Evolutionary conservation across 1,140 invertebrate species (phyloP).

Genomic region (Mycetomoellerius zeteki): DNA sequence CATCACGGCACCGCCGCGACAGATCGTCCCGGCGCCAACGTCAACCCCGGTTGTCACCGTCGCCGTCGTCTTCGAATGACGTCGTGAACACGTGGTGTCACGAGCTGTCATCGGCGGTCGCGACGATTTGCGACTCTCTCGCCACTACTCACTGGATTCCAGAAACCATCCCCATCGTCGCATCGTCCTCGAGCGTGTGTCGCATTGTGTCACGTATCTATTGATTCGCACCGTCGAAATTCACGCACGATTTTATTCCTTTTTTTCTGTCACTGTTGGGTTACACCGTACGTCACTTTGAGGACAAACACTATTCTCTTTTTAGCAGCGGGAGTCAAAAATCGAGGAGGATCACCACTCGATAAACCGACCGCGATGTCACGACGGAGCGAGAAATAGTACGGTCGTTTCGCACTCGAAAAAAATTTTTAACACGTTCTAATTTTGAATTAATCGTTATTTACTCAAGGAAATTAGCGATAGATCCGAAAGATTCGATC

Average conservation of each 20-base stretch:
- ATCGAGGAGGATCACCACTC: neutral
- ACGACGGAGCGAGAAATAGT: neutral
- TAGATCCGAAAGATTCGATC: conserved; percentile 2
- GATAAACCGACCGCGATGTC: neutral
- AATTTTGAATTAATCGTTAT: neutral
- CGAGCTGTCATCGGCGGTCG: conserved; percentile 55
- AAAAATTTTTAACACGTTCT: neutral
- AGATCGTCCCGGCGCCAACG: conserved; percentile 20
- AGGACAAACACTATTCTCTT: conserved; percentile 4
- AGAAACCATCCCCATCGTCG: conserved; percentile 20
- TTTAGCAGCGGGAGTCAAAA: neutral
- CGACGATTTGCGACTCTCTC: conserved; percentile 4
- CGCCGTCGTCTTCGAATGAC: conserved; percentile 44
- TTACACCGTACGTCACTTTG: conserved; percentile 27
- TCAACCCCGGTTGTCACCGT: conserved; percentile 12
- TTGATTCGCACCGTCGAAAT: conserved; percentile 34
- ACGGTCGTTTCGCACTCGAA: neutral
- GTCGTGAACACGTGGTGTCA: conserved; percentile 65
- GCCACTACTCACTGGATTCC: conserved; percentile 42
- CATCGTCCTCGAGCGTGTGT: conserved; percentile 30
- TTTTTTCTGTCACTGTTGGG: neutral
- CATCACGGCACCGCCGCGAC: conserved; percentile 50
- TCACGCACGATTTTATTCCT: conserved; percentile 26
- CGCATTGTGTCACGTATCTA: conserved; percentile 52
- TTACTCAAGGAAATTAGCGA: neutral